Evolutionary conservation across 2,113 vertebrate genomes (phyloP), one percentile per base, ranked within the genome.

Genomic region (Megatriorchis doriae): DNA sequence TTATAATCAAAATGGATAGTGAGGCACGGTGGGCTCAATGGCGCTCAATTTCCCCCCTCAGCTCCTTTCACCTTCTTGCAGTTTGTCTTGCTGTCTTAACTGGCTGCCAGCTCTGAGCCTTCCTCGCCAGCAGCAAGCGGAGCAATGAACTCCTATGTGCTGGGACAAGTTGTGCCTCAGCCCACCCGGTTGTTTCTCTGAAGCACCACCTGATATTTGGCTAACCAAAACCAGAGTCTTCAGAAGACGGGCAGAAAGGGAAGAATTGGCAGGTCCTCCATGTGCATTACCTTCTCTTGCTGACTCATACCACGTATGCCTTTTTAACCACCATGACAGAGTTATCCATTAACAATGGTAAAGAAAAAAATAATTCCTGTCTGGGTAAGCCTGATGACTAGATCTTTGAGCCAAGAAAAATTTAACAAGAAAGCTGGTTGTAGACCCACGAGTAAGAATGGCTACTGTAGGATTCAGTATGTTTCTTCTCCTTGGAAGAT

Each of bases 301-400:
- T 96, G 94, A 89, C 31, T 93, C 84, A 47, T 36, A 43, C 42
- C 68, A 71, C 0, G 0, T 43, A 29, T 2, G 26, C 32, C 68
- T 74, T 92, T 91, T 86, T 86, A 94, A 78, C 56, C 50, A 27
- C 70, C 7, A 3, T 71, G 70, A 55, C 65, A 81, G 36, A 82
- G 70, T 87, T 96, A 91, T 25, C 81, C 65, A 85, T 87, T 96
- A 95, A 87, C 66, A 58, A 52, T 26, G 52, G 48, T 50, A 91
- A 82, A 77, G 48, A 17, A 13, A 53, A 38, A 36, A 63, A 48
- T 19, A 38, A 55, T 12, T 68, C 66, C 56, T 62, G 29, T 59
- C 43, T 89, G 75, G 25, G 5, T 56, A 81, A 91, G 50, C 36
- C 43, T 78, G 45, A 74, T 23, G 50, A 56, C 58, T 43, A 61